These are phyloP conservation scores for Agapostemon virescens DNA, from an alignment of 2,888 invertebrate species.

Conservation along the genomic window DNA sequence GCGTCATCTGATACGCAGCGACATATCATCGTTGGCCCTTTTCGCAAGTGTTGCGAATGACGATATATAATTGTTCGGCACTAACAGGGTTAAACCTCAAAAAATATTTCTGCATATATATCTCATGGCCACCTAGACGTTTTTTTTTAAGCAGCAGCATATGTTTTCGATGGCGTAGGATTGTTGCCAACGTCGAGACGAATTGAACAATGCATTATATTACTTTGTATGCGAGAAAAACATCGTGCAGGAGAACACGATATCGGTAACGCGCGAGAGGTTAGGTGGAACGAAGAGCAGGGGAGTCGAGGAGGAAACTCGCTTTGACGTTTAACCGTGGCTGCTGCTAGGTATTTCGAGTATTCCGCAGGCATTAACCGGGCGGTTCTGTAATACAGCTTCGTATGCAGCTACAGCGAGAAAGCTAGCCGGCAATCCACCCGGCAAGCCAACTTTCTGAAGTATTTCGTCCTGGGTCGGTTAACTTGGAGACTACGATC, in stretches of 20 bases:
- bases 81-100: too few species aligned
- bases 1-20: too few species aligned
- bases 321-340: slow-evolving; percentile 64
- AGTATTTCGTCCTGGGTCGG: slow-evolving; percentile 56
- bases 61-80: too few species aligned
- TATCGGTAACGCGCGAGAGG: not conserved
- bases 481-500: slow-evolving; percentile 36
- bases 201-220: too few species aligned
- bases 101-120: too few species aligned
- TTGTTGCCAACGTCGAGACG: too few species aligned
- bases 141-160: too few species aligned
- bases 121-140: too few species aligned
- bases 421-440: slow-evolving; percentile 40
- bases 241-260: not conserved
- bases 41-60: too few species aligned
- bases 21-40: too few species aligned
- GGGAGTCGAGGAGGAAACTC: slow-evolving; percentile 39
- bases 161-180: too few species aligned
- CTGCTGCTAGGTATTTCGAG: slow-evolving; percentile 59
- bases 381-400: slow-evolving; percentile 56
- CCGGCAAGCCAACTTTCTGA: slow-evolving; percentile 46
- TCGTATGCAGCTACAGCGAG: slow-evolving; percentile 45
- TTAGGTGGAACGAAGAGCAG: not conserved
- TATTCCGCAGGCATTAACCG: slow-evolving; percentile 59
- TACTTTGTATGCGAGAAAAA: not conserved